A percentile compares a stretch with the other conserved stretches of the same genome.
Conservation (phyloP, 2,888 invertebrate species). For the Tenthredo scrophulariae region DNA sequence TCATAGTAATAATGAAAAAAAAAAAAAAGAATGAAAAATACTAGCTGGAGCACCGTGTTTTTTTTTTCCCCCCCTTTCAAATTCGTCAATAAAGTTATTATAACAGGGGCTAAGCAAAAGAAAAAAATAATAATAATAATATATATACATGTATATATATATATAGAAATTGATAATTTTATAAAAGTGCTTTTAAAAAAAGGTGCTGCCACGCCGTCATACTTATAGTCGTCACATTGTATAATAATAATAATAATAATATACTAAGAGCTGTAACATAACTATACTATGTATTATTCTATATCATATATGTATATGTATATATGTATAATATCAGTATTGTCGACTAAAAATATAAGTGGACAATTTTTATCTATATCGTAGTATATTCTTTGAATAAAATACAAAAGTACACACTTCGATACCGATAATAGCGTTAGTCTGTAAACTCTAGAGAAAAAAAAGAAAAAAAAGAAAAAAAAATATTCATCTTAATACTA, state of each 20-base stretch:
- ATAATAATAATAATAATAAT: slow-evolving; percentile 17
- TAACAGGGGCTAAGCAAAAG: background rate
- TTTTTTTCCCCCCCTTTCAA: background rate
- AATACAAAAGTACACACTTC: slow-evolving; percentile 6
- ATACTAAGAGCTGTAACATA: background rate
- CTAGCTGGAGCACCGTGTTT: background rate
- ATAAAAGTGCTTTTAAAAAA: background rate
- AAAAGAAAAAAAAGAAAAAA: background rate
- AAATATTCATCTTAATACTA: background rate
- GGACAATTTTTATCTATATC: slow-evolving; percentile 19
- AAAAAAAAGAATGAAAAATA: no score
- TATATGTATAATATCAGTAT: slow-evolving; percentile 55
- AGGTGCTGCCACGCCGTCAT: slow-evolving; percentile 23
- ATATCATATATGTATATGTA: slow-evolving; percentile 35
- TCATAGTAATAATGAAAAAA: background rate
- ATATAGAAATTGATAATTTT: background rate
- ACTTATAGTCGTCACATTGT: background rate
- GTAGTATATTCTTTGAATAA: slow-evolving; percentile 9
- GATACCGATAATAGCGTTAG: background rate
- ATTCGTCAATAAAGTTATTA: background rate
- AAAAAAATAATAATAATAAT: no score
- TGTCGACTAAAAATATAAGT: slow-evolving; percentile 51
- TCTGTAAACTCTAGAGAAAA: slow-evolving; percentile 53
- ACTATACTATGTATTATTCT: background rate
- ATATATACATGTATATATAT: background rate